Evolutionary conservation across 2,888 invertebrate genomes (phyloP).

Genomic region (Danaus chrysippus): DNA sequence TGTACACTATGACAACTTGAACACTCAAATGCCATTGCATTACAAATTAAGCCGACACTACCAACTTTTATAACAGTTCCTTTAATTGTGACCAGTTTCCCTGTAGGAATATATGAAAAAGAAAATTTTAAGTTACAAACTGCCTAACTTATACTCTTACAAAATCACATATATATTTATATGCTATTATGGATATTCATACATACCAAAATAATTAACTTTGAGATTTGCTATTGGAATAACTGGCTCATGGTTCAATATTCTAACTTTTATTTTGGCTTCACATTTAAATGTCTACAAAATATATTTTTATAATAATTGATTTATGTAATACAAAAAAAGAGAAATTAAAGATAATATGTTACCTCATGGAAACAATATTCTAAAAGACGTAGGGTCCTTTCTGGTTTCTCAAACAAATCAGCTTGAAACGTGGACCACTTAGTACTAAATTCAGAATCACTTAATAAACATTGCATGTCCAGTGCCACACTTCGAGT

Average conservation of each 20-base stretch:
- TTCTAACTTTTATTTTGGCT: conserved; percentile 63
- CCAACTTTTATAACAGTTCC: conserved; percentile 92
- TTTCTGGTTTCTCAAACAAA: conserved; percentile 82
- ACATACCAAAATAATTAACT: conserved; percentile 85
- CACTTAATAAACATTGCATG: conserved; percentile 73
- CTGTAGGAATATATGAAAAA: conserved; percentile 52
- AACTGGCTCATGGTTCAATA: conserved; percentile 80
- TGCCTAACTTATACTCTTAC: conserved; percentile 10
- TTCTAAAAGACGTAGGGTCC: conserved; percentile 84
- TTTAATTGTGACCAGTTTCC: conserved; percentile 87
- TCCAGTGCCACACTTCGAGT: conserved; percentile 79
- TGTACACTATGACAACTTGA: conserved; percentile 82
- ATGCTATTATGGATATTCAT: conserved; percentile 24
- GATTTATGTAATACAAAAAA: not conserved
- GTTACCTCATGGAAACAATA: conserved; percentile 88
- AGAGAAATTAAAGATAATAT: not conserved
- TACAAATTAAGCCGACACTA: conserved; percentile 84
- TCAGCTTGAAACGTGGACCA: conserved; percentile 84
- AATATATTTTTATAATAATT: conserved; percentile 9
- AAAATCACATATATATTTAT: conserved; percentile 11
- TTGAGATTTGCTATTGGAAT: conserved; percentile 84
- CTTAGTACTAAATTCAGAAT: conserved; percentile 74
- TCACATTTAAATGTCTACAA: conserved; percentile 64
- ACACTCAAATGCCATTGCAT: conserved; percentile 89
- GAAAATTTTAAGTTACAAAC: conserved; percentile 13